These are phyloP conservation scores for Pristionchus arcanus DNA, from an alignment of 2,888 invertebrate genomes.

Conservation along the genomic window DNA sequence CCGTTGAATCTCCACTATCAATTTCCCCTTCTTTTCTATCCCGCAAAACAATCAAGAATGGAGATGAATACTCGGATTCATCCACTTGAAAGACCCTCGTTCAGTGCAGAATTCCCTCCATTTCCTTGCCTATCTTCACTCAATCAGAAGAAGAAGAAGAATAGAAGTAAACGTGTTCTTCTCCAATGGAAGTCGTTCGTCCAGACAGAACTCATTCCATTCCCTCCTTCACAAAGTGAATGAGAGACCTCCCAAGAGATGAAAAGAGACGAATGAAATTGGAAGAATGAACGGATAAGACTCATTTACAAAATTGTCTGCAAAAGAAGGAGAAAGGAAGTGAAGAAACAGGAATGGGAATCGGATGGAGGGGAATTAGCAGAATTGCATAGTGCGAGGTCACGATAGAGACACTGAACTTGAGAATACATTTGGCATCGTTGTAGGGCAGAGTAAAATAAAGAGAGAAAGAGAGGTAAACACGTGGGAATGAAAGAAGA, in stretches of 20 bases:
- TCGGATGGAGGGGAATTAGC: not conserved
- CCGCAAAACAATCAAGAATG: slow-evolving; percentile 20
- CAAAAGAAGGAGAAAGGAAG: not conserved
- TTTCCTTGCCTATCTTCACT: not conserved
- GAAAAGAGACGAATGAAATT: not conserved
- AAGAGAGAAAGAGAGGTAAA: not conserved
- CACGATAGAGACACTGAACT: not conserved
- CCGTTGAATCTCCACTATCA: slow-evolving; percentile 8
- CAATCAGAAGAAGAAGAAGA: not conserved
- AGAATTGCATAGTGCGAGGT: not conserved
- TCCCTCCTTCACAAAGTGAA: slow-evolving; percentile 22
- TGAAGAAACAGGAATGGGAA: not conserved
- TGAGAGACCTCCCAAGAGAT: not conserved
- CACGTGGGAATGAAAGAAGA: not conserved
- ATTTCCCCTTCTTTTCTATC: not conserved
- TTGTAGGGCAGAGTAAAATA: not conserved
- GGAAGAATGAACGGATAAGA: slow-evolving; percentile 6
- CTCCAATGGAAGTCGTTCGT: not conserved
- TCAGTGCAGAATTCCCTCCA: not conserved
- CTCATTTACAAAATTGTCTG: not conserved
- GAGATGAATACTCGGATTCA: slow-evolving; percentile 11
- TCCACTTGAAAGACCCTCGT: not conserved
- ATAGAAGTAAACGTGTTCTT: not conserved
- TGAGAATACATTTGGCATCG: not conserved
- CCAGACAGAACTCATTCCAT: slow-evolving; percentile 18